Conservation (phyloP, 1,140 invertebrate genomes). For the Mactra quadrangularis region DNA sequence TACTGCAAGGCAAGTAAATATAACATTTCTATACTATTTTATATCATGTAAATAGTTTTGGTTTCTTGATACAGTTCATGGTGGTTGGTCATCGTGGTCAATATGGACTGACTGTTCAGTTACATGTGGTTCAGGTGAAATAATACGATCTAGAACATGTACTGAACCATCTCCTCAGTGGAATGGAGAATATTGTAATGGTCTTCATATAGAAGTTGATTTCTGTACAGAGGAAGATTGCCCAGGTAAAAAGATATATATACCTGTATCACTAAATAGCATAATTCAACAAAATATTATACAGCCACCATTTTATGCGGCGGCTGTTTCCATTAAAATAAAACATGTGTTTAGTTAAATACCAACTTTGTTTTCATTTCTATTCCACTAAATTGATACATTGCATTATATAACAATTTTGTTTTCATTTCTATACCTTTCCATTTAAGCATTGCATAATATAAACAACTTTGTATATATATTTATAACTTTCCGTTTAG, state of each 20-base stretch:
- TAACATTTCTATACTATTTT: too few species aligned
- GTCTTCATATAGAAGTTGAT: not conserved
- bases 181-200: slow-evolving; percentile 24
- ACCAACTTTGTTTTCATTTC: not conserved
- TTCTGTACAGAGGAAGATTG: slow-evolving; percentile 11
- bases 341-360: not conserved
- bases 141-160: slow-evolving; percentile 8
- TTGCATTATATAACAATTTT: not conserved
- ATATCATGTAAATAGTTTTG: too few species aligned
- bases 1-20: too few species aligned
- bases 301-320: not conserved
- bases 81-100: slow-evolving; percentile 42
- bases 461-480: too few species aligned
- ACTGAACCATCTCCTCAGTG: slow-evolving; percentile 4
- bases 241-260: slow-evolving; percentile 22
- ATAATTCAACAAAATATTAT: not conserved
- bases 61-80: slow-evolving; percentile 15
- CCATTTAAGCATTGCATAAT: too few species aligned
- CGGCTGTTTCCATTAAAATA: not conserved
- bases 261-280: too few species aligned
- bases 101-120: slow-evolving; percentile 21
- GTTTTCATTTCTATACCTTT: too few species aligned
- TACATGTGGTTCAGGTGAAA: slow-evolving; percentile 25
- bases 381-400: not conserved
- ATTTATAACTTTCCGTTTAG: too few species aligned